Conservation (phyloP, 2,888 invertebrate species). For the Drosophila mimica region DNA sequence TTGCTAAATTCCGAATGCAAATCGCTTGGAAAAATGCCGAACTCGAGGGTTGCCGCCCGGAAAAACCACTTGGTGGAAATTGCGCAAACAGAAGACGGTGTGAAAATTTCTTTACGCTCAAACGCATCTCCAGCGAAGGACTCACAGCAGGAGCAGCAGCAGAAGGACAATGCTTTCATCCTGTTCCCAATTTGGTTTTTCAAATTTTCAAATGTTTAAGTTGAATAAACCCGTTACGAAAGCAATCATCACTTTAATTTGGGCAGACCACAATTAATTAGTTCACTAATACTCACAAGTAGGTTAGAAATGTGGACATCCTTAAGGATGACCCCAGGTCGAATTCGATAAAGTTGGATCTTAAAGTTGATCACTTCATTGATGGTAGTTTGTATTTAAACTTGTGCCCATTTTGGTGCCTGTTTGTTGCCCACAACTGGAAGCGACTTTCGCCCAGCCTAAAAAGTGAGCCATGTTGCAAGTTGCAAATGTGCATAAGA, state of each 20-base stretch:
- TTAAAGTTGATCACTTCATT: conserved; percentile 29
- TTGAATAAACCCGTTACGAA: neutral
- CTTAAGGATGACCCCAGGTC: neutral
- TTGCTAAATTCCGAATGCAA: conserved; percentile 28
- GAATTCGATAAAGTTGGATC: neutral
- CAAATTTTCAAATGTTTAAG: neutral
- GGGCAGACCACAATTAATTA: neutral
- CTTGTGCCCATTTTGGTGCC: neutral
- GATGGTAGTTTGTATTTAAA: conserved; percentile 9
- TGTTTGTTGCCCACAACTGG: conserved; percentile 1
- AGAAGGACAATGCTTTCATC: conserved; percentile 13
- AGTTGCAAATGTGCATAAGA: conserved; percentile 56
- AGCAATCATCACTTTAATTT: conserved; percentile 31
- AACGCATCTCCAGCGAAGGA: conserved; percentile 21
- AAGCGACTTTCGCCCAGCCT: conserved; percentile 14
- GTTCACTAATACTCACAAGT: neutral
- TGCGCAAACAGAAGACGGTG: conserved; percentile 37
- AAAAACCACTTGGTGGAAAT: conserved; percentile 60
- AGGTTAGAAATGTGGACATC: neutral
- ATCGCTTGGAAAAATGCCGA: conserved; percentile 48
- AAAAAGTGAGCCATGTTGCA: conserved; percentile 30
- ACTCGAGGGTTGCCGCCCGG: conserved; percentile 35
- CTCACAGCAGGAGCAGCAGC: conserved; percentile 4
- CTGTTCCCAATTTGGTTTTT: neutral
- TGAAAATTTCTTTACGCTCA: conserved; percentile 39